Evolutionary conservation across 35 echinoderm and acorn worm genomes (phyloP), one percentile per base, ranked within the genome.

Genomic region (Ophioderma brevispina): DNA sequence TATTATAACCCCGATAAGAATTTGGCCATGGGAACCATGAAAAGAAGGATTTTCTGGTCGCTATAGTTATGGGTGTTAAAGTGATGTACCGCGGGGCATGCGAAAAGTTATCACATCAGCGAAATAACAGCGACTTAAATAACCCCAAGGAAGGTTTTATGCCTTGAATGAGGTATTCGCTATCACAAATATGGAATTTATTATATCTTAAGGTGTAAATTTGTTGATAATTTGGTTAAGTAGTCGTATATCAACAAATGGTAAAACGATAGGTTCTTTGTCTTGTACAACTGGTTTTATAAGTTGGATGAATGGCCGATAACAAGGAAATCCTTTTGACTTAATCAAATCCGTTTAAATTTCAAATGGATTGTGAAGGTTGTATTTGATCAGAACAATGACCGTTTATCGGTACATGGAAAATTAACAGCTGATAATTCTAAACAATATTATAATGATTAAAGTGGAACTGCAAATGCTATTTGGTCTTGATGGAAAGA

Each of bases 301-400:
- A 25, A 15, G 23, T 25, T 25, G 59, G 59, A 30, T 25, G 59
- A 70, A 15, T 70, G n/a, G 28, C 3, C 6, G 23, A 13, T 25
- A 70, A 46, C 4, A 46, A 46, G 4, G 41, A 17, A 70, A 15
- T 25, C n/a, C 2, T 70, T 70, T 70, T 70, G 59, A 70, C 5
- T 70, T 70, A 70, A 70, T 70, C 59, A 70, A 70, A 70, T 70
- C 59, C 59, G 59, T 70, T 70, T n/a, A 13, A 70, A 25, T 70
- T 6, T 70, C n/a, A 25, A 70, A 13, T 2, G n/a, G 1, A 13
- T 70, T 70, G 23, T 70, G 21, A 52, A 52, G 8, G 21, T 52
- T n/a, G n/a, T n/a, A n/a, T n/a, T n/a, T n/a, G n/a, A n/a, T n/a
- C n/a, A n/a, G n/a, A n/a, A n/a, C n/a, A n/a, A n/a, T n/a, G n/a